These are phyloP conservation scores for Setophaga petechia DNA, from an alignment of 2,113 vertebrate genomes.

Conservation along the genomic window DNA sequence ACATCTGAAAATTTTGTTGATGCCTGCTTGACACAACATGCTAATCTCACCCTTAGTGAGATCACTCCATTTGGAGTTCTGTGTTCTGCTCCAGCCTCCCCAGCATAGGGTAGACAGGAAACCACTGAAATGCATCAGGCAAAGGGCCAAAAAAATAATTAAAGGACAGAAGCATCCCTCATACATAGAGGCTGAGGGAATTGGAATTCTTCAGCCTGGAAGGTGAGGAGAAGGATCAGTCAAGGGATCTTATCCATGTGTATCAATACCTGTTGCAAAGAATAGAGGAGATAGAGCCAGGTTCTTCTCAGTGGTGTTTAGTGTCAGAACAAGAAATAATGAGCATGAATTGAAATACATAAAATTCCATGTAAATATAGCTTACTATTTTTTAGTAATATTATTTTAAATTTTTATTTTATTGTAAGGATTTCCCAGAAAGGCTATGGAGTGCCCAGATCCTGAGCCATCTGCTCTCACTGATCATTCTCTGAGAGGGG, in stretches of 20 bases:
- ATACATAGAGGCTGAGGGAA: background rate
- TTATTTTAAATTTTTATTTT: background rate
- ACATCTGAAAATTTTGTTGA: background rate
- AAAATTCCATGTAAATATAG: background rate
- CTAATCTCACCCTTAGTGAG: background rate
- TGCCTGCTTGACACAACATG: background rate
- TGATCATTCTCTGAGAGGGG: background rate
- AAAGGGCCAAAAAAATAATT: background rate
- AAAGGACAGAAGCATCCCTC: background rate
- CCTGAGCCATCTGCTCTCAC: background rate
- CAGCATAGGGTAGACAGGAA: background rate
- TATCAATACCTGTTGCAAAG: accelerated
- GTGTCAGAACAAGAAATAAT: background rate
- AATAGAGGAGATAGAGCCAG: background rate
- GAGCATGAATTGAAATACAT: background rate
- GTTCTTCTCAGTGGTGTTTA: background rate
- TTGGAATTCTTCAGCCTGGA: background rate
- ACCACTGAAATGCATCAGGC: background rate
- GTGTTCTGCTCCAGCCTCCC: background rate
- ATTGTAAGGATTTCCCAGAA: background rate
- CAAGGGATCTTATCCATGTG: background rate
- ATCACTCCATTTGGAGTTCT: background rate
- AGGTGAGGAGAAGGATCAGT: background rate
- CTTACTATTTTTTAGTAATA: background rate
- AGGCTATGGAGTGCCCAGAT: background rate